Conservation (phyloP, 2,113 vertebrate species). For the Crotalus tigris region DNA sequence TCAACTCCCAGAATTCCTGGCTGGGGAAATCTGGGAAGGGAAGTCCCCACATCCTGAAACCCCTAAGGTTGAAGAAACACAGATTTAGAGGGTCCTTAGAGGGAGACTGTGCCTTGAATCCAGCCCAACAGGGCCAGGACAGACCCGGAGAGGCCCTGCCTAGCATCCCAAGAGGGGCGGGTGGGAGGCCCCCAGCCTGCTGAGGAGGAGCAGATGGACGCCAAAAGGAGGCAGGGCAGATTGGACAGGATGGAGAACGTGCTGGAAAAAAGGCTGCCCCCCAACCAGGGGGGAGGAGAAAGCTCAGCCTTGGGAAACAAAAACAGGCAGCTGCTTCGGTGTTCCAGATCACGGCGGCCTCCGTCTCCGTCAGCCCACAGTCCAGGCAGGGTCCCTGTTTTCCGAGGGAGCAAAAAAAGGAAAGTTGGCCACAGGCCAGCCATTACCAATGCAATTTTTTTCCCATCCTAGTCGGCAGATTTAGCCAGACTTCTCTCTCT, state of each 20-base stretch:
- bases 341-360: background rate
- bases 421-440: background rate
- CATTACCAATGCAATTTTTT: slow-evolving; percentile 37
- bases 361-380: background rate
- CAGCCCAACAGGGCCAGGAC: background rate
- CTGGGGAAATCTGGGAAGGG: background rate
- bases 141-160: background rate
- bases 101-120: background rate
- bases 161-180: background rate
- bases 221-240: background rate
- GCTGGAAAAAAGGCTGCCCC: background rate
- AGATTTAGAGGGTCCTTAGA: background rate
- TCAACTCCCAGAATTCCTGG: background rate
- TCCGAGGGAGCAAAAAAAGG: background rate
- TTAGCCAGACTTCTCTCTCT: background rate
- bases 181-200: background rate
- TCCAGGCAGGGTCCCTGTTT: background rate
- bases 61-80: background rate
- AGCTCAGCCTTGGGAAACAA: background rate
- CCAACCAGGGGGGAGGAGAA: too few relatives aligned
- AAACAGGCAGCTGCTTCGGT: background rate
- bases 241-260: background rate
- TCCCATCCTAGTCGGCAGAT: background rate
- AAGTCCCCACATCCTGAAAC: background rate
- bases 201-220: background rate